Conservation (phyloP, 2,888 invertebrate genomes). For the Chloromyia formosa region DNA sequence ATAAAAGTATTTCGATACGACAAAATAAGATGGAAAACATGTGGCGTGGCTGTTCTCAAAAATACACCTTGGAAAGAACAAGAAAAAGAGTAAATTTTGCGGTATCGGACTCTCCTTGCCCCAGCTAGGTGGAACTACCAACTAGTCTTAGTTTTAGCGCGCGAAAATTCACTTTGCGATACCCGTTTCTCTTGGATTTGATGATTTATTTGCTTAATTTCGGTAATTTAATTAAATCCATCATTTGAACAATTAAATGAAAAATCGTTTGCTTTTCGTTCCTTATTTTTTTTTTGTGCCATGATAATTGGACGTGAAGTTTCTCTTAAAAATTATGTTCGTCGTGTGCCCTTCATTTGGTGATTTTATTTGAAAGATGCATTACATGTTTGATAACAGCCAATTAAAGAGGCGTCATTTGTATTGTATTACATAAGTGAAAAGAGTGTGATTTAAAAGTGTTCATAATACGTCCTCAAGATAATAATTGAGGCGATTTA, state of each 20-base stretch:
- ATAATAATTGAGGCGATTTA: too few relatives aligned
- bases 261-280: too few relatives aligned
- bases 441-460: neutral
- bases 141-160: neutral
- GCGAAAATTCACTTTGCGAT: neutral
- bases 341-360: constrained; percentile 14
- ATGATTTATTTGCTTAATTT: constrained; percentile 4
- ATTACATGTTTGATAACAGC: constrained; percentile 12
- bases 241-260: neutral
- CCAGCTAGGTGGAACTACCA: neutral
- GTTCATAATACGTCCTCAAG: too few relatives aligned
- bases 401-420: neutral
- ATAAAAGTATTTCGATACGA: neutral
- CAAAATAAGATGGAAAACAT: neutral
- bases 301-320: too few relatives aligned
- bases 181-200: neutral
- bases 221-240: neutral
- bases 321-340: neutral
- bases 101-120: too few relatives aligned
- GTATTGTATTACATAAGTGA: constrained; percentile 34
- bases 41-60: neutral
- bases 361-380: constrained; percentile 30
- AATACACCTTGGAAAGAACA: constrained; percentile 11
- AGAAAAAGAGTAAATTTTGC: too few relatives aligned
- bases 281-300: too few relatives aligned